Percentiles rank a stretch among this genome's conserved stretches.
These are phyloP conservation scores for Rapana venosa DNA, from an alignment of 2,888 invertebrate genomes.

Conservation along the genomic window DNA sequence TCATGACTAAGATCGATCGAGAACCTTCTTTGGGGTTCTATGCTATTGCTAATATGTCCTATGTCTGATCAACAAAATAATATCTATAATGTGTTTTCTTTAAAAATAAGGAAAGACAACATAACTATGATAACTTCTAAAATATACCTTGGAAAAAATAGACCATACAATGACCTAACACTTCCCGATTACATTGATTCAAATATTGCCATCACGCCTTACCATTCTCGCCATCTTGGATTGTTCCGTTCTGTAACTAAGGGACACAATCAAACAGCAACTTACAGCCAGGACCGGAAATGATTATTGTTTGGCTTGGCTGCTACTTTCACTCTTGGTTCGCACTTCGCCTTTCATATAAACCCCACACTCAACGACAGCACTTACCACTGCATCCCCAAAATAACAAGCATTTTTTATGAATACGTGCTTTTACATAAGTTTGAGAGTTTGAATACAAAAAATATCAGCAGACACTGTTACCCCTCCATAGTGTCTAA, in stretches of 20 bases:
- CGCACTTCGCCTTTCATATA: background rate
- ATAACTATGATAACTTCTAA: too few species aligned
- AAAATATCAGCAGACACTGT: too few species aligned
- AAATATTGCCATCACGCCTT: background rate
- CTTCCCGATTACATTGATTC: background rate
- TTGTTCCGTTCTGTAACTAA: conserved; percentile 20
- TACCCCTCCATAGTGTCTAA: too few species aligned
- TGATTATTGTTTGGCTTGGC: background rate
- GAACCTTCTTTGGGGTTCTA: background rate
- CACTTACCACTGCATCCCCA: background rate
- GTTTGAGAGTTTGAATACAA: too few species aligned
- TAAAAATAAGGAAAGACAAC: too few species aligned
- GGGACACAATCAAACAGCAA: background rate
- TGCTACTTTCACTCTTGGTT: background rate
- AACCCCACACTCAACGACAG: background rate
- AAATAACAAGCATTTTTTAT: background rate
- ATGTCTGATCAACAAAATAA: too few species aligned
- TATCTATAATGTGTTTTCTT: too few species aligned
- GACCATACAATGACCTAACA: background rate
- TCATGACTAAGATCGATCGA: background rate
- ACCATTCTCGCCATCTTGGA: conserved; percentile 40
- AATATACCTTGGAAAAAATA: too few species aligned
- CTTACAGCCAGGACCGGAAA: background rate
- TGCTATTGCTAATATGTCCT: too few species aligned
- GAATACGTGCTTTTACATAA: too few species aligned